Conservation (phyloP, 2,888 invertebrate species). For the Frankliniella fusca region DNA sequence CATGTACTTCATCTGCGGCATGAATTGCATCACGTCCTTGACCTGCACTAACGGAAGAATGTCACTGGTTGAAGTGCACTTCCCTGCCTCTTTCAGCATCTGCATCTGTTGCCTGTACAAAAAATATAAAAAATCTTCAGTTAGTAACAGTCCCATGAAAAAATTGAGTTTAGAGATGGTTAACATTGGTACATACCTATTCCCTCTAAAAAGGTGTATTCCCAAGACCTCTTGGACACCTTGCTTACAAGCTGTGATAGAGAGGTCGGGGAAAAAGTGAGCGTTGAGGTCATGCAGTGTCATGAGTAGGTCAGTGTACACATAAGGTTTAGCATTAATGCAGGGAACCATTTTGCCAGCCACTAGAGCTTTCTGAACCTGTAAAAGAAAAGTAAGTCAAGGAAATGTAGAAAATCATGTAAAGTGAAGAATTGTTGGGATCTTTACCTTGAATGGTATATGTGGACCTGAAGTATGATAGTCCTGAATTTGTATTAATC, state of each 20-base stretch:
- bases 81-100: slow-evolving; percentile 70
- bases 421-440: not conserved
- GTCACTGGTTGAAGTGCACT: slow-evolving; percentile 64
- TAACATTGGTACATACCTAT: slow-evolving; percentile 55
- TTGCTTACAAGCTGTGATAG: slow-evolving; percentile 69
- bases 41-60: slow-evolving; percentile 75
- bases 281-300: slow-evolving; percentile 75
- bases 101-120: slow-evolving; percentile 64
- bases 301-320: slow-evolving; percentile 75
- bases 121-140: slow-evolving; percentile 33
- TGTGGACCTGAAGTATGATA: slow-evolving; percentile 62
- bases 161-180: not conserved
- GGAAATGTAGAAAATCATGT: slow-evolving; percentile 14
- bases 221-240: slow-evolving; percentile 72
- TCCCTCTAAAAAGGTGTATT: slow-evolving; percentile 75
- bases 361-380: slow-evolving; percentile 74
- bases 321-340: slow-evolving; percentile 81
- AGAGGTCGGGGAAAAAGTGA: slow-evolving; percentile 73
- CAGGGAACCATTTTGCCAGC: slow-evolving; percentile 78
- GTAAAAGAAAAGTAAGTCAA: slow-evolving; percentile 40
- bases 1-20: slow-evolving; percentile 86
- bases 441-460: slow-evolving; percentile 63
- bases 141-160: slow-evolving; percentile 17
- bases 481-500: slow-evolving; percentile 67
- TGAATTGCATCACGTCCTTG: slow-evolving; percentile 75